These are phyloP conservation scores for Epistrophella euchroma DNA, from an alignment of 2,888 invertebrate genomes.

Conservation along the genomic window DNA sequence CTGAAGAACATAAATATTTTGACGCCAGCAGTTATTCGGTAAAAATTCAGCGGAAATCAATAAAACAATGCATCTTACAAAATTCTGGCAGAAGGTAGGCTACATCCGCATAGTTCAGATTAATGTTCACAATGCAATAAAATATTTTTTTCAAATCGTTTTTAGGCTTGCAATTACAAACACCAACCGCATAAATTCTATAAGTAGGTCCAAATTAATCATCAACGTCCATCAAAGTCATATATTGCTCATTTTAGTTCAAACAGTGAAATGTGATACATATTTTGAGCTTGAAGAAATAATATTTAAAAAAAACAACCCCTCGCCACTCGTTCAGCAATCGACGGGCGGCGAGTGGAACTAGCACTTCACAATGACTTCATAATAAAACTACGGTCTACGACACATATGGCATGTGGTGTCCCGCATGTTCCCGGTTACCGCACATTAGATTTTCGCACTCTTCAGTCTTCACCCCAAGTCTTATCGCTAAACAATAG, in stretches of 20 bases:
- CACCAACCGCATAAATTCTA: not conserved
- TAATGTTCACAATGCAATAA: constrained; percentile 15
- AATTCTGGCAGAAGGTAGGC: not conserved
- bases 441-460: constrained; percentile 37
- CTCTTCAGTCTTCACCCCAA: not conserved
- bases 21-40: constrained; percentile 3
- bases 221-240: constrained; percentile 33
- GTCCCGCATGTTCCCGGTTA: constrained; percentile 52
- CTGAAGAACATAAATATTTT: not conserved
- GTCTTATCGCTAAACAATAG: constrained; percentile 1
- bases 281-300: constrained; percentile 4
- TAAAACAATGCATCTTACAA: not conserved
- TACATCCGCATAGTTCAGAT: not conserved
- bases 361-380: constrained; percentile 71
- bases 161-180: too few relatives aligned
- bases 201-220: constrained; percentile 23
- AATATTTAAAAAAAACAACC: not conserved
- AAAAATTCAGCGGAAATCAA: not conserved
- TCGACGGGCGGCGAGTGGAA: constrained; percentile 53
- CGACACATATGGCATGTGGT: constrained; percentile 61
- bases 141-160: not conserved
- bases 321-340: not conserved
- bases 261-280: constrained; percentile 15
- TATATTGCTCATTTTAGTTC: not conserved
- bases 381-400: constrained; percentile 66